phyloP scores from a whole-genome alignment of 2,113 vertebrate genomes.

The Aptenodytes patagonicus region DNA sequence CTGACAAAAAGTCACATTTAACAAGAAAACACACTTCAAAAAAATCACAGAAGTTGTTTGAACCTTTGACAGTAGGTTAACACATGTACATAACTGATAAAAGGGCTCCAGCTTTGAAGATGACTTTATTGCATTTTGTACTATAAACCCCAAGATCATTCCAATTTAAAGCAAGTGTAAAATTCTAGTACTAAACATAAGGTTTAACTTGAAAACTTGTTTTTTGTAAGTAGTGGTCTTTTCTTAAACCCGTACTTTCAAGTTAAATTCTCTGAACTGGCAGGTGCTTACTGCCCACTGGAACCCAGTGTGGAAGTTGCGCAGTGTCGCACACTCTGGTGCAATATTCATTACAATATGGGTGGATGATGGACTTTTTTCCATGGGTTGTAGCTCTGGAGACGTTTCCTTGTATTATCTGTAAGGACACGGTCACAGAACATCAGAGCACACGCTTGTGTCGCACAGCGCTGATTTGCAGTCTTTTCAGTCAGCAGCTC shows the following conservation, averaged over 20 bases:
- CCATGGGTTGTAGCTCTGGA: not conserved
- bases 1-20: not conserved
- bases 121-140: not conserved
- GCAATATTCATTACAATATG: rapidly evolving
- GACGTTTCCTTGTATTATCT: not conserved
- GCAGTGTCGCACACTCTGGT: not conserved
- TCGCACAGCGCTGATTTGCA: not conserved
- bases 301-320: rapidly evolving
- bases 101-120: not conserved
- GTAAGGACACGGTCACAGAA: rapidly evolving
- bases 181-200: not conserved
- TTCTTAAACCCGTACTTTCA: not conserved
- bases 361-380: no score
- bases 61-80: not conserved
- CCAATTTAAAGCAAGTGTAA: not conserved
- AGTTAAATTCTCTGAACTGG: not conserved
- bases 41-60: not conserved
- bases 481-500: not conserved
- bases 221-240: not conserved
- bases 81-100: not conserved
- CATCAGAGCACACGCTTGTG: rapidly evolving
- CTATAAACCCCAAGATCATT: not conserved
- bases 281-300: not conserved
- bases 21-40: not conserved
- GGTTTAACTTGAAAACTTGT: not conserved